These are phyloP conservation scores for Ametastegia equiseti DNA, from an alignment of 2,888 invertebrate species.

Conservation along the genomic window DNA sequence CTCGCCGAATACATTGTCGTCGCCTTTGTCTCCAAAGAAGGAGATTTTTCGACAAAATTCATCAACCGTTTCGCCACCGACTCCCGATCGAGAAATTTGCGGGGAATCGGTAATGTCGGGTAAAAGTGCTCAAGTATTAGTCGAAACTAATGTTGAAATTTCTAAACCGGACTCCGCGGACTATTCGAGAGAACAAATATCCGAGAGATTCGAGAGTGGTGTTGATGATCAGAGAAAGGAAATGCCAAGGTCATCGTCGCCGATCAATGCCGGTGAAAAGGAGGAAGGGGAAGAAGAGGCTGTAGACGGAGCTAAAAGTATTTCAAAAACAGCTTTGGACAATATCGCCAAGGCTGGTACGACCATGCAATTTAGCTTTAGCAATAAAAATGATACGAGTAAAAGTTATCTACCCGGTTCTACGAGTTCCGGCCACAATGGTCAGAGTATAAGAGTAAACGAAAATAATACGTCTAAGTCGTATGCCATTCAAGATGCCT, in stretches of 20 bases:
- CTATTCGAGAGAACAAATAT: neutral
- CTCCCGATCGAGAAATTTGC: conserved; percentile 57
- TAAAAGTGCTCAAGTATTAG: conserved; percentile 31
- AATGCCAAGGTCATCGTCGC: conserved; percentile 49
- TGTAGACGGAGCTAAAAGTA: conserved; percentile 73
- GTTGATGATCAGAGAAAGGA: conserved; percentile 43
- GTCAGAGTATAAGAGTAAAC: conserved; percentile 56
- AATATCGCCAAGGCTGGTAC: conserved; percentile 84
- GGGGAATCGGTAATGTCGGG: conserved; percentile 57
- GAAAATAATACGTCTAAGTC: conserved; percentile 1
- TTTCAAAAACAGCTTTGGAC: conserved; percentile 81
- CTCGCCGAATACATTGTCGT: conserved; percentile 56
- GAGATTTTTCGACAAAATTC: conserved; percentile 57
- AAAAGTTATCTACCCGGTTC: conserved; percentile 70
- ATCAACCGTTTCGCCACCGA: conserved; percentile 56
- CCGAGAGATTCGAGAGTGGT: conserved; percentile 27
- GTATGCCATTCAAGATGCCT: neutral
- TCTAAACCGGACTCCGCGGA: conserved; percentile 52
- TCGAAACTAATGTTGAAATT: conserved; percentile 55
- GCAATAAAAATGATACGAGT: conserved; percentile 68
- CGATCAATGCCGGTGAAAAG: conserved; percentile 56
- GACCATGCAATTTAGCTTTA: conserved; percentile 81
- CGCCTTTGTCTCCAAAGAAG: conserved; percentile 59
- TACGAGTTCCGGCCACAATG: conserved; percentile 59
- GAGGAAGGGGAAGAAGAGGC: conserved; percentile 55